A percentile compares a stretch with the other conserved stretches of the same genome.
phyloP scores from a whole-genome alignment of 1,140 invertebrate genomes.

The Bombyx mandarina region DNA sequence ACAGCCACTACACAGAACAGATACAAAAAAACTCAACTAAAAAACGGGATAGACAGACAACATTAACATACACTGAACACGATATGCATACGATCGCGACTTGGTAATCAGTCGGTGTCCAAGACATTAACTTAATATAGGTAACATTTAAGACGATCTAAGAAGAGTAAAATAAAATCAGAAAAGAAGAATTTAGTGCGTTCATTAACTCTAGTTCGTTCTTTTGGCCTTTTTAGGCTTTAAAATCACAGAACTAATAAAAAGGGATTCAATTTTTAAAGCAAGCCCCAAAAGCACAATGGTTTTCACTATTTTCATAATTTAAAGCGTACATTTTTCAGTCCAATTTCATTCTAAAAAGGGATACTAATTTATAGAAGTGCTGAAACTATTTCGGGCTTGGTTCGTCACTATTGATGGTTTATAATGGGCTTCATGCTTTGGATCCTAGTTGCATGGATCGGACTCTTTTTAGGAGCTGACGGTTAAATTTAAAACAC shows the following conservation, averaged over 20 bases:
- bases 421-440: slow-evolving; percentile 56
- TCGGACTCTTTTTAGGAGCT: slow-evolving; percentile 25
- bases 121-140: background rate
- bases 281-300: slow-evolving; percentile 62
- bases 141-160: background rate
- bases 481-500: slow-evolving; percentile 47
- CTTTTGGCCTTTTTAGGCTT: too few species aligned
- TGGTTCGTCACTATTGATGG: slow-evolving; percentile 32
- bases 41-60: slow-evolving; percentile 40
- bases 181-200: slow-evolving; percentile 13
- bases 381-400: slow-evolving; percentile 30
- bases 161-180: background rate
- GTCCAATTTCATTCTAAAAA: slow-evolving; percentile 38
- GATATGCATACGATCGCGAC: slow-evolving; percentile 16
- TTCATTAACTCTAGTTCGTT: too few species aligned
- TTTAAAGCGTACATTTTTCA: slow-evolving; percentile 46
- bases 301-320: slow-evolving; percentile 32
- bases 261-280: slow-evolving; percentile 44
- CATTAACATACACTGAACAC: slow-evolving; percentile 35
- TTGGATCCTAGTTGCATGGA: slow-evolving; percentile 41
- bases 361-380: slow-evolving; percentile 32
- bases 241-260: slow-evolving; percentile 17
- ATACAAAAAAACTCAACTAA: slow-evolving; percentile 61
- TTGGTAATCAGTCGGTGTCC: slow-evolving; percentile 25
- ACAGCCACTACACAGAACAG: slow-evolving; percentile 71